phyloP scores from a whole-genome alignment of 53 echinoderm and acorn worm genomes.

The Apostichopus leukothele region DNA sequence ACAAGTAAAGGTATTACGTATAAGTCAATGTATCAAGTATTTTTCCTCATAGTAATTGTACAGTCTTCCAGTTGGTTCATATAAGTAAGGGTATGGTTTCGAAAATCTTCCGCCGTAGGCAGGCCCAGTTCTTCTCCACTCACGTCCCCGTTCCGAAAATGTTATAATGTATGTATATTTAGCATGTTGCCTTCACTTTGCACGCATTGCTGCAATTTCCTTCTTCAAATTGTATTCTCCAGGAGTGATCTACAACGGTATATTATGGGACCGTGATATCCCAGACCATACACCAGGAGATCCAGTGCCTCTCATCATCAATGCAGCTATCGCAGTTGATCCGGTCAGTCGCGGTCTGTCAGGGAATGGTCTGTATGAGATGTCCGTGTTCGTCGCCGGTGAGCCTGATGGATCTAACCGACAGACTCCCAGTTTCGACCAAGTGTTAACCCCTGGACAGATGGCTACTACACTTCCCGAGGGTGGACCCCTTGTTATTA shows the following conservation, averaged over 20 bases:
- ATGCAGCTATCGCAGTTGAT: constrained; percentile 27
- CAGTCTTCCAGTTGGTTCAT: too few species aligned
- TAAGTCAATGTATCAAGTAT: too few species aligned
- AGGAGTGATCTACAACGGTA: constrained; percentile 28
- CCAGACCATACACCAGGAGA: constrained; percentile 34
- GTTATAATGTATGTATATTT: too few species aligned
- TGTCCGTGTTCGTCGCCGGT: constrained; percentile 41
- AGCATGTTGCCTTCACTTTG: too few species aligned
- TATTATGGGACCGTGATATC: neutral
- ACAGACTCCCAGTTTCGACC: constrained; percentile 22
- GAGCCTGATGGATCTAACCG: constrained; percentile 18
- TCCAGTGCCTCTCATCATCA: constrained; percentile 12
- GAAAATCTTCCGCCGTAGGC: too few species aligned
- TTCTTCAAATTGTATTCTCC: neutral
- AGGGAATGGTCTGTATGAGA: constrained; percentile 29
- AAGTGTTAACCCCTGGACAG: constrained; percentile 30
- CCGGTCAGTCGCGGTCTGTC: constrained; percentile 15
- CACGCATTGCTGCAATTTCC: neutral
- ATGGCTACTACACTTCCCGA: constrained; percentile 2
- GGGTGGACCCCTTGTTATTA: constrained; percentile 35
- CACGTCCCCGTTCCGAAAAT: too few species aligned
- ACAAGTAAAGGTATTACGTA: too few species aligned
- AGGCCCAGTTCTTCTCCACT: too few species aligned
- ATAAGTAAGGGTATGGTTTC: too few species aligned
- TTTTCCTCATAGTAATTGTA: too few species aligned